Percentiles rank a stretch among this genome's conserved stretches.
Evolutionary conservation across 2,113 vertebrate species (phyloP).

Genomic region (Deroptyus accipitrinus): DNA sequence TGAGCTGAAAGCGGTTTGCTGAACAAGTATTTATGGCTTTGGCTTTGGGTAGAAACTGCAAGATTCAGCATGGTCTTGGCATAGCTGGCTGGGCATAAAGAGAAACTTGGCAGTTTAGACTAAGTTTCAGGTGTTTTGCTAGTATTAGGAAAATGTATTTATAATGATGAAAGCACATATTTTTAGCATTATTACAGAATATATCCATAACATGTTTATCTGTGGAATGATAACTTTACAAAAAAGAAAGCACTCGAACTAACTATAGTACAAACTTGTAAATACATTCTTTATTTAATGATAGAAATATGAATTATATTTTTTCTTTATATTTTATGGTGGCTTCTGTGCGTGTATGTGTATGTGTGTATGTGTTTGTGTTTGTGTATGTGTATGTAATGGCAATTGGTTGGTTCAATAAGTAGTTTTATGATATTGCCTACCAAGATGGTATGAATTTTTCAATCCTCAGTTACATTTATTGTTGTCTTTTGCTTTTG

Average conservation of each 20-base stretch:
- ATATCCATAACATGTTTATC: background rate
- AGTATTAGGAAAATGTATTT: background rate
- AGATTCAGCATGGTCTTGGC: constrained; percentile 4
- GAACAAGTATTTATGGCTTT: constrained; percentile 32
- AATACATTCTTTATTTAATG: background rate
- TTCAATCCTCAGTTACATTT: background rate
- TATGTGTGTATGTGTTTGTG: background rate
- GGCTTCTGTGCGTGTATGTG: background rate
- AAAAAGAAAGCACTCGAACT: background rate
- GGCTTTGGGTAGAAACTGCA: background rate
- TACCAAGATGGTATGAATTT: background rate
- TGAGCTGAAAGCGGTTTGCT: background rate
- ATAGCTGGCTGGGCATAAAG: background rate
- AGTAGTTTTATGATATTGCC: background rate
- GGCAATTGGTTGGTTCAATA: background rate
- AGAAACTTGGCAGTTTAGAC: background rate
- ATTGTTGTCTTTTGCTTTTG: background rate
- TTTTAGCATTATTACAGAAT: background rate
- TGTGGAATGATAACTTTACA: background rate
- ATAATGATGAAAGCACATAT: background rate
- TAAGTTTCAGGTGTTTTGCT: background rate
- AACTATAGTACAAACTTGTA: background rate
- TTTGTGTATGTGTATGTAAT: background rate
- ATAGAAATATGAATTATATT: background rate
- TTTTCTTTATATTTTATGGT: background rate